These are phyloP conservation scores for Chelonia mydas DNA, from an alignment of 2,797 vertebrate species.

Conservation along the genomic window DNA sequence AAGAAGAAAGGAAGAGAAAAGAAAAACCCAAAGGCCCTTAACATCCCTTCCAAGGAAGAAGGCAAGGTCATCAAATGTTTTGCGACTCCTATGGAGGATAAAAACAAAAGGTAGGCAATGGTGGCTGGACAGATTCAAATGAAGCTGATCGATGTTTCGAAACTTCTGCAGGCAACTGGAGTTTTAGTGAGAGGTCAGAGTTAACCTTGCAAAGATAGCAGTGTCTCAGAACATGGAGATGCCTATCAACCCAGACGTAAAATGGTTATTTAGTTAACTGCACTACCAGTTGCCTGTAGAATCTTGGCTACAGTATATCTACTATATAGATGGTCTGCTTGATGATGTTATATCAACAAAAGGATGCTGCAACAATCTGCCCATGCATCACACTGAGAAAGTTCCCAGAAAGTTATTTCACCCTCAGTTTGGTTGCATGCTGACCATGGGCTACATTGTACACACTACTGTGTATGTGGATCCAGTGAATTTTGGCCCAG, in stretches of 20 bases:
- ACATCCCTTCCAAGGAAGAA: constrained; percentile 17
- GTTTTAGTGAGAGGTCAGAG: not conserved
- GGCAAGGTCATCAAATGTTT: constrained; percentile 29
- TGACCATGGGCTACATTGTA: not conserved
- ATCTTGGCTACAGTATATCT: too few relatives aligned
- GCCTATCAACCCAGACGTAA: not conserved
- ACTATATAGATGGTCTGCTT: not conserved
- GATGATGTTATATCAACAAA: not conserved
- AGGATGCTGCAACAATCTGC: not conserved
- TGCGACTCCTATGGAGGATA: not conserved
- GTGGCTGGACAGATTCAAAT: not conserved
- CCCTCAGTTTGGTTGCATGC: not conserved
- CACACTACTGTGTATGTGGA: not conserved
- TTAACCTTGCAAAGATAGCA: not conserved
- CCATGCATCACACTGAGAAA: not conserved
- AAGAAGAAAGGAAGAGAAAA: not conserved
- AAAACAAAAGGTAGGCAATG: not conserved
- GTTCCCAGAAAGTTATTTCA: not conserved
- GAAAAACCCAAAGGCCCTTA: constrained; percentile 42
- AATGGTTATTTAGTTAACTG: not conserved
- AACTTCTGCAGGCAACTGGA: not conserved
- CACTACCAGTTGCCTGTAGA: not conserved
- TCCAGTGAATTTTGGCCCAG: not conserved
- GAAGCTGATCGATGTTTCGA: not conserved
- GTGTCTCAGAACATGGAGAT: not conserved